A percentile compares a stretch with the other conserved stretches of the same genome.
Evolutionary conservation across 2,888 invertebrate genomes (phyloP).

Genomic region (Thysanoteuthis rhombus): DNA sequence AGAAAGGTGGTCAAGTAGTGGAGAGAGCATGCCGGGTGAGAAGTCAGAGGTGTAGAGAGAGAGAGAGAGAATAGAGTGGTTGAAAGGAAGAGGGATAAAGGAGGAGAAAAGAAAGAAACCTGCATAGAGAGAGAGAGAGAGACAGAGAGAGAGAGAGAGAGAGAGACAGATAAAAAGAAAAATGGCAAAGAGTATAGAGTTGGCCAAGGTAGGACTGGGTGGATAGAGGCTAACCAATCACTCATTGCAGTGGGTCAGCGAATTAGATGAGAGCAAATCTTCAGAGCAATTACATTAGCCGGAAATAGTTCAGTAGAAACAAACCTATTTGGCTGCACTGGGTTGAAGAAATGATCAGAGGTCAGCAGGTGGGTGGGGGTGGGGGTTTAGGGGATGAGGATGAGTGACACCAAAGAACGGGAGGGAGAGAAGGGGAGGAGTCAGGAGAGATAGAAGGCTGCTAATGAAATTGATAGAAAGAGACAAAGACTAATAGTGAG

Average conservation of each 20-base stretch:
- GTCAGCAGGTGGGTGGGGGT: not conserved
- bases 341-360: not conserved
- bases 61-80: not conserved
- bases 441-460: not conserved
- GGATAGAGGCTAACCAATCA: not conserved
- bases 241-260: not conserved
- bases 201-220: not conserved
- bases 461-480: not conserved
- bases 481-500: not conserved
- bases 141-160: not conserved
- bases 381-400: not conserved
- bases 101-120: not conserved
- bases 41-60: not conserved
- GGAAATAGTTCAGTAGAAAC: constrained; percentile 12
- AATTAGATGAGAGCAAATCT: not conserved
- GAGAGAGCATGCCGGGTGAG: not conserved
- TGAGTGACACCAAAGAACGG: too few species aligned
- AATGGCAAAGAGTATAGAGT: not conserved
- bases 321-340: not conserved
- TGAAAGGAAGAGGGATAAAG: not conserved
- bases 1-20: too few species aligned
- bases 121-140: not conserved
- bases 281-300: not conserved
- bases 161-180: not conserved
- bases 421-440: not conserved